These are phyloP conservation scores for Brachynemurus nebulosus DNA, from an alignment of 2,888 invertebrate genomes.

Conservation along the genomic window DNA sequence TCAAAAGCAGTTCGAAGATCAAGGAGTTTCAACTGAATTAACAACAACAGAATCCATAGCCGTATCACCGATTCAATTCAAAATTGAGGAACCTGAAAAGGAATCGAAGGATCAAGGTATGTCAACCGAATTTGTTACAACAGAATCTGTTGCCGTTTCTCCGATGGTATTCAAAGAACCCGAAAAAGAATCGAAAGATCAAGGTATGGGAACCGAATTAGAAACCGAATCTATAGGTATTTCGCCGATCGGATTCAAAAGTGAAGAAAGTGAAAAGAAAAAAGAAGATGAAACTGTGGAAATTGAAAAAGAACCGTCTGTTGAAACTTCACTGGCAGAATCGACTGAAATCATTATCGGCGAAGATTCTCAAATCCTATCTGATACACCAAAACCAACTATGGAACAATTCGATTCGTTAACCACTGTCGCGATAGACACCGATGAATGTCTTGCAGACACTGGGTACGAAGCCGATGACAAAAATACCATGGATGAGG, in stretches of 20 bases:
- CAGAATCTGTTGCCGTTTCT: too few species aligned
- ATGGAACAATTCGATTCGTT: conserved; percentile 30
- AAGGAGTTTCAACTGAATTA: too few species aligned
- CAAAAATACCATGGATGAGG: conserved; percentile 44
- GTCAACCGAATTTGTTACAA: conserved; percentile 17
- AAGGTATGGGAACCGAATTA: conserved; percentile 15
- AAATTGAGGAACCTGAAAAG: too few species aligned
- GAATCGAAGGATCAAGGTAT: conserved; percentile 14
- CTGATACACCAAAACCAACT: conserved; percentile 38
- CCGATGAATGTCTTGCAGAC: conserved; percentile 36
- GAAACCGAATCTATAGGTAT: conserved; percentile 17
- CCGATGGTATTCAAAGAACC: too few species aligned
- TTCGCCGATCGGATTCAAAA: conserved; percentile 25
- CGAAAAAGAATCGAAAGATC: too few species aligned
- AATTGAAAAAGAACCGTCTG: conserved; percentile 19
- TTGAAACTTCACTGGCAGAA: conserved; percentile 37
- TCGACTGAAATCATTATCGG: conserved; percentile 38
- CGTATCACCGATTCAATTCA: conserved; percentile 26
- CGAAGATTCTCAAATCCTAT: conserved; percentile 33
- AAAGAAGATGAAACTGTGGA: conserved; percentile 17
- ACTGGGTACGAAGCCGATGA: conserved; percentile 62
- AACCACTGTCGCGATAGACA: conserved; percentile 29
- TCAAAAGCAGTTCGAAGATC: conserved; percentile 4
- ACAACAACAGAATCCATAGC: conserved; percentile 1
- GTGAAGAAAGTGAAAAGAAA: too few species aligned